Evolutionary conservation across 2,888 invertebrate species (phyloP), one percentile per base, ranked within the genome.

Genomic region (Antitype chi): DNA sequence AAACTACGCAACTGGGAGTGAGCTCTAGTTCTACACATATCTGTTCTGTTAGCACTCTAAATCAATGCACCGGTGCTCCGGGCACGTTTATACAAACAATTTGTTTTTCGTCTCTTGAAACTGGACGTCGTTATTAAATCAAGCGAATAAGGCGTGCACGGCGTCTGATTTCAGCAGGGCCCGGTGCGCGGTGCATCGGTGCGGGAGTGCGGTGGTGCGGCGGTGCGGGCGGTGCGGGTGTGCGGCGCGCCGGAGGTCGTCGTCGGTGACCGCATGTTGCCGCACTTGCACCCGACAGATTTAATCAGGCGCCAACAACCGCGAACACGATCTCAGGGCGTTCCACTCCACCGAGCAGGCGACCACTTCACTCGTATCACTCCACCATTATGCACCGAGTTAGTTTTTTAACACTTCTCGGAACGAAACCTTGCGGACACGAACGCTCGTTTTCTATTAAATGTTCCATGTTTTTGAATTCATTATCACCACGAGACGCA

Each of bases 301-400:
- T 90, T 91, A 93, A 94, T 94, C 93, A 93, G 91, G 85, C 91
- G 89, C 90, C 92, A 90, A 90, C 91, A 90, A 91, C 94, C 92
- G 91, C 92, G 91, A 93, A 92, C 93, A 89, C 90, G 91, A 92
- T 92, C 92, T 89, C 87, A 86, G 91, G 87, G 81, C 91, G 90
- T 92, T 93, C 90, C 91, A 90, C 92, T 90, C 88, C 89, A 86
- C 85, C 81, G 90, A 85, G 76, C 90, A 60, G 32, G 60, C 60
- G 32, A 60, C 60, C 60, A 88, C 87, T 87, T 83, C 89, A 81
- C 80, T 85, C 82, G 82, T 84, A 78, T 87, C 81, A 86, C 87
- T 85, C 80, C 79, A 81, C 69, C 78, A 88, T 82, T 87, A 86
- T 87, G 82, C 82, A 86, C 81, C 76, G 74, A 64, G 74, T 79